Conservation (phyloP, 1,140 invertebrate genomes). For the Drosophila trapezifrons region DNA sequence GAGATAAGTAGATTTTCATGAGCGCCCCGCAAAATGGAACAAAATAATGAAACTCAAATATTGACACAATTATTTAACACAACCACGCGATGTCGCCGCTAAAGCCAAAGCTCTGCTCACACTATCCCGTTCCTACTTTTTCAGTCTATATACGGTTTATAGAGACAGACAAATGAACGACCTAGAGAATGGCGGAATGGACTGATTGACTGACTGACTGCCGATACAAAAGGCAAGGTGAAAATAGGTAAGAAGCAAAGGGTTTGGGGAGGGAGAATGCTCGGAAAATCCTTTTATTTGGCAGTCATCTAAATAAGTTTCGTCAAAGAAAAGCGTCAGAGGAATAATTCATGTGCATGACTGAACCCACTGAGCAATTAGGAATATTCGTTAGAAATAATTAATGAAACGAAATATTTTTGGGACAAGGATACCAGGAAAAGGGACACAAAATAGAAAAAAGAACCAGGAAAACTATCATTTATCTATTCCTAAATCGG, state of each 20-base stretch:
- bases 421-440: neutral
- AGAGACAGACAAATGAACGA: constrained; percentile 35
- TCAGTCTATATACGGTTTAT: constrained; percentile 4
- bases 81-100: constrained; percentile 73
- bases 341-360: constrained; percentile 35
- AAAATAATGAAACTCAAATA: constrained; percentile 74
- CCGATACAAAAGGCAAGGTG: constrained; percentile 22
- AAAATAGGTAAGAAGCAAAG: constrained; percentile 6
- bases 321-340: constrained; percentile 22
- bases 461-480: neutral
- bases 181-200: constrained; percentile 45
- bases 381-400: constrained; percentile 10
- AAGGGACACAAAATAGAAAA: neutral
- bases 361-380: constrained; percentile 40
- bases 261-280: neutral
- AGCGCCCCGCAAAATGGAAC: constrained; percentile 59
- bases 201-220: constrained; percentile 25
- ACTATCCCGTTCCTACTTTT: constrained; percentile 18
- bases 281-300: constrained; percentile 35
- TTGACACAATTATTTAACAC: constrained; percentile 81
- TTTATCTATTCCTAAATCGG: neutral
- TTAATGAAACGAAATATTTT: constrained; percentile 23
- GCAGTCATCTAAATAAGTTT: constrained; percentile 25
- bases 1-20: constrained; percentile 55
- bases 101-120: constrained; percentile 21